Base-by-base conservation (phyloP, 2,113 vertebrate species). In the Misgurnus mizolepis region DNA sequence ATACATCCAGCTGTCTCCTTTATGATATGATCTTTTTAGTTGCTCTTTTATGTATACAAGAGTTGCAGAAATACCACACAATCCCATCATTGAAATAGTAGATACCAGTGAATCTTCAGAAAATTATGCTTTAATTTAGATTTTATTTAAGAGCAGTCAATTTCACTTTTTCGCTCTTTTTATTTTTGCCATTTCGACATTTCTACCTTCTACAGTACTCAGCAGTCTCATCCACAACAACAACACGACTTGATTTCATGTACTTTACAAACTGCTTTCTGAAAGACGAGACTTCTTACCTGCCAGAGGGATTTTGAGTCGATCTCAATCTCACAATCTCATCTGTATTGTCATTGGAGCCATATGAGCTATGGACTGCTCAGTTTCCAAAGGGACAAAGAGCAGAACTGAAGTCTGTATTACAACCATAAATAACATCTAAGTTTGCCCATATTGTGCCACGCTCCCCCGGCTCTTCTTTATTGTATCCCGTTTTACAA, bases 371-470 rank as follows among this genome's bases (percentile, higher is more conserved):
- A 74, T 73, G 15, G 53, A 74, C 34, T 58, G n/a, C 34, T 27
- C 53, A 5, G 18, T 53, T 73, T 81, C 76, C 58, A 60, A 34
- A 43, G 78, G 45, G 47, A 55, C 65, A 81, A 61, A 22, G 69
- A 61, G 34, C 75, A 15, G 34, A 50, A 55, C 64, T 78, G 62
- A 72, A 60, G 66, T 80, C 73, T 80, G 58, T 86, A 86, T 85
- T 83, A 88, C 64, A 58, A 40, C 17, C 78, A 86, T 82, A 88
- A 83, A 83, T 88, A 85, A 83, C 73, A 83, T 82, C 56, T 50
- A 74, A 3, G 41, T 60, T 81, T 1, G 15, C 17, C 83, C 78
- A 72, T 80, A 84, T 86, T 78, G 77, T 67, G 71, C 76, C 78
- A 78, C 12, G 11, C 55, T 79, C 69, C 78, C 68, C 15, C n/a